Evolutionary conservation across 2,888 invertebrate species (phyloP), one percentile per base, ranked within the genome.

Genomic region (Eupsilia transversa): DNA sequence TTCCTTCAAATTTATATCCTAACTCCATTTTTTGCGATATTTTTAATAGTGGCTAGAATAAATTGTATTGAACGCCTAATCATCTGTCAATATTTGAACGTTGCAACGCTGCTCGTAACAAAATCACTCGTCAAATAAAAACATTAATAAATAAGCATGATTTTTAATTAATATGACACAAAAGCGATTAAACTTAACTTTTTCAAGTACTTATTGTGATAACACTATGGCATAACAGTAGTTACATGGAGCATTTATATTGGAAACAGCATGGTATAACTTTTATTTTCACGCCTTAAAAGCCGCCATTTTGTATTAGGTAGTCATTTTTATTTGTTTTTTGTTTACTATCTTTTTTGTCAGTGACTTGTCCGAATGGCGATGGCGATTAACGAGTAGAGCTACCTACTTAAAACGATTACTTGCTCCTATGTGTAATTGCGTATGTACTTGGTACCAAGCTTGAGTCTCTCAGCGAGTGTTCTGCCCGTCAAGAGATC

Each of bases 131-230:
- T 63, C n/a, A 65, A 74, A 78, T 79, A 72, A 71, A 82, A 73
- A 87, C 73, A 61, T 69, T 74, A 72, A 82, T 83, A 87, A 86
- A 81, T 79, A 81, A 79, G 76, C 70, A 70, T 67, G 74, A 72
- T 72, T 79, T 84, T 82, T 79, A 86, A 82, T 83, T 80, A 80
- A 77, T 89, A 86, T 85, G 88, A 89, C 82, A 87, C 84, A 83
- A 81, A 86, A 80, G 81, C 79, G 74, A 82, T 80, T 84, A 77
- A 87, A 88, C 86, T 80, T 82, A 86, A 88, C 75, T 80, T 46
- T 84, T 81, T 78, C 68, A 84, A 82, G 73, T 83, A 79, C 72
- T 80, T 84, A 85, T 52, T 74, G 65, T 74, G 72, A 80, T 85
- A 82, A 71, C 65, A 82, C 70, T 87, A 83, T 82, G 74, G 79